Conservation (phyloP, 2,113 vertebrate species). For the Rafetus swinhoei region DNA sequence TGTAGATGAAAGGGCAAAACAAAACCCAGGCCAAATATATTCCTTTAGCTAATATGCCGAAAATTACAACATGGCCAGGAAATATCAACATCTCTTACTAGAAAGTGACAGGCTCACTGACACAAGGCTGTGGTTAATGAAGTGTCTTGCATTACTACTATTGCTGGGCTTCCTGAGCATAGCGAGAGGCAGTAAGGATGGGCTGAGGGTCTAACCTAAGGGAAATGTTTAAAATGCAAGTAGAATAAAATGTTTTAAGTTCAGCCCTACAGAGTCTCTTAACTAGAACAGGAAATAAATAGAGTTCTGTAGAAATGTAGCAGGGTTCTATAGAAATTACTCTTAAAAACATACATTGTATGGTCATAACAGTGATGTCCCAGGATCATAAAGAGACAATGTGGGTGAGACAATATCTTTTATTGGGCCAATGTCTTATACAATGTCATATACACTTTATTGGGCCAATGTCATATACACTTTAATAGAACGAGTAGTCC, state of each 20-base stretch:
- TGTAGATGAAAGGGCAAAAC: fast-evolving
- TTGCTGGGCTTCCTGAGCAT: neutral
- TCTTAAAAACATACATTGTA: neutral
- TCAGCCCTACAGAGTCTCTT: neutral
- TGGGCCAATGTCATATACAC: neutral
- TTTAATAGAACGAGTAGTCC: too few relatives aligned
- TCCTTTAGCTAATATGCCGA: fast-evolving
- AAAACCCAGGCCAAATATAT: neutral
- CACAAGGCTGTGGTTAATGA: neutral
- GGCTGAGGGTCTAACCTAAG: neutral
- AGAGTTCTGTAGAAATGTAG: neutral
- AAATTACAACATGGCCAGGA: neutral
- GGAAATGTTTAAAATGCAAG: neutral
- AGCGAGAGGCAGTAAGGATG: neutral
- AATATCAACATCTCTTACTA: neutral
- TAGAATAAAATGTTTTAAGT: neutral
- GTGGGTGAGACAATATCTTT: neutral
- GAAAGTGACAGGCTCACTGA: neutral
- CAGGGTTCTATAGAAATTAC: neutral
- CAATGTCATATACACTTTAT: too few relatives aligned
- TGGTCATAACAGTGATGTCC: too few relatives aligned
- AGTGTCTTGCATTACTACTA: neutral
- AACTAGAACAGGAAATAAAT: neutral
- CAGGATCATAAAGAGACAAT: neutral
- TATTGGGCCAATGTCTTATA: neutral